Percentiles rank a stretch among this genome's conserved stretches.
These are phyloP conservation scores for Proisotoma minuta DNA, from an alignment of 2,888 invertebrate genomes.

Conservation along the genomic window DNA sequence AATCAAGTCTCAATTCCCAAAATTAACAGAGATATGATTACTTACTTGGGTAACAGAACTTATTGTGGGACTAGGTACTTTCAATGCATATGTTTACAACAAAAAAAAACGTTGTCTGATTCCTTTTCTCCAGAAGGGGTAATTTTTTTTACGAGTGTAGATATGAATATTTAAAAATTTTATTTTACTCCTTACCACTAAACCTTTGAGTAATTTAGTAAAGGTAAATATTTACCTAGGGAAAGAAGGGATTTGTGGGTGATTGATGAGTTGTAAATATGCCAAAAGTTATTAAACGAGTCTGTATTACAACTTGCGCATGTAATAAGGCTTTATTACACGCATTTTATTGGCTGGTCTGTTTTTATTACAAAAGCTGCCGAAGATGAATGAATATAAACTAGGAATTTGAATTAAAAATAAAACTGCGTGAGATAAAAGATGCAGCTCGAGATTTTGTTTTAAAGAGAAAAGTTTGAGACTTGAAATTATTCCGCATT, in stretches of 20 bases:
- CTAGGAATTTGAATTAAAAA: neutral
- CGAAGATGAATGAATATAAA: neutral
- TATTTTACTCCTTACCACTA: slow-evolving; percentile 7
- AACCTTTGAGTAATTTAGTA: slow-evolving; percentile 8
- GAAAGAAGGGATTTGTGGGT: neutral
- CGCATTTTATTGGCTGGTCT: neutral
- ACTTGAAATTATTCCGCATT: neutral
- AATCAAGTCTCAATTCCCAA: too few relatives aligned
- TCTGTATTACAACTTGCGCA: neutral
- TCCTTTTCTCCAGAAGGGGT: neutral
- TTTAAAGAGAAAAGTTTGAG: neutral
- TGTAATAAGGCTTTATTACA: neutral
- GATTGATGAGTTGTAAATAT: slow-evolving; percentile 16
- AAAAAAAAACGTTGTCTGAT: too few relatives aligned
- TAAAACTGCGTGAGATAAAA: neutral
- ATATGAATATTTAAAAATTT: slow-evolving; percentile 10
- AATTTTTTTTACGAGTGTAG: neutral
- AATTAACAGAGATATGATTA: too few relatives aligned
- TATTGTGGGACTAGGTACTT: too few relatives aligned
- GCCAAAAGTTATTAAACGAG: neutral
- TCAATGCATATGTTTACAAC: too few relatives aligned
- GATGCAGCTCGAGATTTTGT: neutral
- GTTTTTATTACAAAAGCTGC: neutral
- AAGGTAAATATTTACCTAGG: slow-evolving; percentile 14
- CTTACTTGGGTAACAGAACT: too few relatives aligned